These are phyloP conservation scores for Anticlea derivata DNA, from an alignment of 2,888 invertebrate species.

Conservation along the genomic window DNA sequence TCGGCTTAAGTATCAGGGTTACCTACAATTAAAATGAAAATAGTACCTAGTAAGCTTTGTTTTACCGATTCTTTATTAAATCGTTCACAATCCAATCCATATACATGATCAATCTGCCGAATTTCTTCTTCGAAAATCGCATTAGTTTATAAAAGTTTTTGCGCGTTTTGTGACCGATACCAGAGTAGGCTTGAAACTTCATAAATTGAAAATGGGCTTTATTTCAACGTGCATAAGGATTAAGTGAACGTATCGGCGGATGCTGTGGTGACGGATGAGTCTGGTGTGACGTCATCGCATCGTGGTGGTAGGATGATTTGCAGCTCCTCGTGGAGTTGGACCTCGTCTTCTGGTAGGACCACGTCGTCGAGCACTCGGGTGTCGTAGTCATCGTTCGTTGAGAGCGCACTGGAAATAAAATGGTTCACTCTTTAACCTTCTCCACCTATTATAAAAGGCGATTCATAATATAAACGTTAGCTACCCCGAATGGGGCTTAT, in stretches of 20 bases:
- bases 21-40: neutral
- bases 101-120: slow-evolving; percentile 54
- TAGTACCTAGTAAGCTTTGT: neutral
- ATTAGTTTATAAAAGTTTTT: slow-evolving; percentile 46
- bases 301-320: slow-evolving; percentile 75
- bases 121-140: slow-evolving; percentile 43
- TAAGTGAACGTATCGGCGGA: slow-evolving; percentile 42
- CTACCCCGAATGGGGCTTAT: no score
- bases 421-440: no score
- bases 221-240: slow-evolving; percentile 13
- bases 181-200: slow-evolving; percentile 37
- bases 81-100: slow-evolving; percentile 55
- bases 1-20: no score
- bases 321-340: slow-evolving; percentile 66
- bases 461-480: no score
- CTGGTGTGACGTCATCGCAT: slow-evolving; percentile 64
- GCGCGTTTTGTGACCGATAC: slow-evolving; percentile 45
- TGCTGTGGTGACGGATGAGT: slow-evolving; percentile 52
- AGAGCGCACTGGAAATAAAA: slow-evolving; percentile 43
- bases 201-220: slow-evolving; percentile 29
- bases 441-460: no score
- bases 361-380: slow-evolving; percentile 54
- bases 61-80: slow-evolving; percentile 37
- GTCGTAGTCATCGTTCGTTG: slow-evolving; percentile 60
- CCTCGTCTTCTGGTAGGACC: slow-evolving; percentile 66